These are phyloP conservation scores for Mohoua ochrocephala DNA, from an alignment of 2,113 vertebrate genomes.

Conservation along the genomic window DNA sequence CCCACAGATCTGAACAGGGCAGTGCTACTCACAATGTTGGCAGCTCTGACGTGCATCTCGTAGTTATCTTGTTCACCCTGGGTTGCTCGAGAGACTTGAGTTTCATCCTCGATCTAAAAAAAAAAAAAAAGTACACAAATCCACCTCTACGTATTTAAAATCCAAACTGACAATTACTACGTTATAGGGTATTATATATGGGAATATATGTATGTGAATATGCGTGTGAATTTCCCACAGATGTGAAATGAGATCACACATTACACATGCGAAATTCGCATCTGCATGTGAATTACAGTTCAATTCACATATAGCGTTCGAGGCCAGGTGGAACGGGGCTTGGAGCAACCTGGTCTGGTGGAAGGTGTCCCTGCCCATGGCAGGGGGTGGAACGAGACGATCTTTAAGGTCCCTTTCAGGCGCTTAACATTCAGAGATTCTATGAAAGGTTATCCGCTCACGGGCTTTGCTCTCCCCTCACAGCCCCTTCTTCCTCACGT, in stretches of 20 bases:
- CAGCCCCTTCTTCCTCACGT: too few species aligned
- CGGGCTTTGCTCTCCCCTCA: neutral
- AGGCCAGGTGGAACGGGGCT: neutral
- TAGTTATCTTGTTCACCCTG: constrained; percentile 97
- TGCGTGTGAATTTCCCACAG: neutral
- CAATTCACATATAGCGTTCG: neutral
- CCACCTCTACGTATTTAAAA: neutral
- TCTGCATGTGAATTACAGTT: neutral
- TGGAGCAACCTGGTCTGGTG: neutral
- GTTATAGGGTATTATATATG: neutral
- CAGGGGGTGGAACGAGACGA: neutral
- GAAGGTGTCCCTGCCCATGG: neutral
- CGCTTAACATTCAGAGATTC: neutral
- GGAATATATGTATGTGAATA: neutral
- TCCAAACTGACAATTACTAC: neutral
- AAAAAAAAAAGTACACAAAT: neutral
- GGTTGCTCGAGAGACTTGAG: constrained; percentile 90
- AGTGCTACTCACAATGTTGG: constrained; percentile 88
- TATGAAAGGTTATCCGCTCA: neutral
- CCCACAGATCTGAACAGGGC: neutral
- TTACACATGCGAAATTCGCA: neutral
- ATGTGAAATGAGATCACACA: neutral
- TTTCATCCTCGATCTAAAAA: constrained; percentile 93
- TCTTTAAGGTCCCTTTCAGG: neutral
- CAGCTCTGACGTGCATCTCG: constrained; percentile 96